Evolutionary conservation across 2,113 vertebrate species (phyloP), one percentile per base, ranked within the genome.

Genomic region (Pollachius pollachius): DNA sequence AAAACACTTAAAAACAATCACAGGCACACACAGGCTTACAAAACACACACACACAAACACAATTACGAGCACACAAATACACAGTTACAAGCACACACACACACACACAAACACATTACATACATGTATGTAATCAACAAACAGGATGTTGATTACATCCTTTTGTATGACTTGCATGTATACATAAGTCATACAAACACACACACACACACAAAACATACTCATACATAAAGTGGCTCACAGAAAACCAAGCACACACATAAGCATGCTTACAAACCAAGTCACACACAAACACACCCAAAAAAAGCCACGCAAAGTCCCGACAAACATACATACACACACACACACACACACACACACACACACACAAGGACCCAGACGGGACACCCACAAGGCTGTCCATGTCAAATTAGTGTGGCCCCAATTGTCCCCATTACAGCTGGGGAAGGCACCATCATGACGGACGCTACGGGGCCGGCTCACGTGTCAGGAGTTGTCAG

Each of bases 401-500:
- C 94, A 94, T 95, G 93, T 96, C 95, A 96, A 96, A 97, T 98
- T 96, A 96, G 93, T 94, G 94, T 88, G 93, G 94, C 94, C 95
- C 94, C 94, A 90, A 94, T 94, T 95, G 95, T 95, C 95, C 94
- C 94, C 91, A 96, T 97, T 96, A 96, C 89, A 91, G 94, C 92
- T 94, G 88, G 94, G 87, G 94, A 94, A 94, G 94, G 93, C 94
- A 92, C 94, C 94, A 96, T 97, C 95, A 95, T 94, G 95, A 95
- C 94, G 92, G 94, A 97, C 96, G 96, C 95, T 95, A 95, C 88
- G 92, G 95, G 95, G 94, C 95, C 94, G 94, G 41, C 94, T 96
- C 95, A 95, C 94, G 94, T 97, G 96, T 98, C 96, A 99, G 94
- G 94, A 94, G 95, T 95, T 96, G 96, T 98, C 96, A 98, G 94